Base-by-base conservation (phyloP, 2,113 vertebrate genomes). In the Mustela lutreola region DNA sequence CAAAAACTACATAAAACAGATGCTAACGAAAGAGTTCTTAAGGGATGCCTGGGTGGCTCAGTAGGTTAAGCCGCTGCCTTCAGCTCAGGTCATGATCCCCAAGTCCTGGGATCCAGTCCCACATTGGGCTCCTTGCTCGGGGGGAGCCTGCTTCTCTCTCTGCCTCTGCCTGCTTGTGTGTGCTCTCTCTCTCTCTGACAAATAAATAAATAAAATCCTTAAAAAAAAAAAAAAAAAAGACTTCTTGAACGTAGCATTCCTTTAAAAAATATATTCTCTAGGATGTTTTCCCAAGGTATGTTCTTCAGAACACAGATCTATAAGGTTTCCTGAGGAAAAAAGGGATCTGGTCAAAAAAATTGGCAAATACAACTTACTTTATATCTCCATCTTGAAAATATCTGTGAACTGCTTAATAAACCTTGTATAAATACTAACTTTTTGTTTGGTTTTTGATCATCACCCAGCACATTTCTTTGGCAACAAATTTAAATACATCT, bases 341-440 rank as follows among this genome's bases (percentile, higher is more conserved):
- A 79, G 39, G 39, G 18, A 42, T 78, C 36, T 63, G 62, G 53
- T 76, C 31, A 79, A 91, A 76, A 83, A 94, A 81, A 70, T 50
- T 62, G 67, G 76, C 45, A 87, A 70, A 88, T n/a, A 97, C 15
- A 78, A 73, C 28, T 91, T 86, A 93, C 22, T 90, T 87, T 96
- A 50, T 78, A 58, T 26, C 42, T 84, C 31, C 39, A 83, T 48
- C 78, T 65, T 58, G 67, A 95, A 96, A 95, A 87, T 93, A 78
- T 85, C 1, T 73, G n/a, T 84, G 58, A 78, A 56, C 82, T 91
- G 26, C n/a, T 87, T 87, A 88, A 75, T 36, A 84, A 94, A 80
- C 12, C 48, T 73, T 92, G 6, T 24, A 92, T 80, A 95, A 85
- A 75, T 75, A 62, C 45, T 48, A 81, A 19, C 11, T 19, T 39